Conservation (phyloP, 2,113 vertebrate genomes). For the Mesoclemmys tuberculata region DNA sequence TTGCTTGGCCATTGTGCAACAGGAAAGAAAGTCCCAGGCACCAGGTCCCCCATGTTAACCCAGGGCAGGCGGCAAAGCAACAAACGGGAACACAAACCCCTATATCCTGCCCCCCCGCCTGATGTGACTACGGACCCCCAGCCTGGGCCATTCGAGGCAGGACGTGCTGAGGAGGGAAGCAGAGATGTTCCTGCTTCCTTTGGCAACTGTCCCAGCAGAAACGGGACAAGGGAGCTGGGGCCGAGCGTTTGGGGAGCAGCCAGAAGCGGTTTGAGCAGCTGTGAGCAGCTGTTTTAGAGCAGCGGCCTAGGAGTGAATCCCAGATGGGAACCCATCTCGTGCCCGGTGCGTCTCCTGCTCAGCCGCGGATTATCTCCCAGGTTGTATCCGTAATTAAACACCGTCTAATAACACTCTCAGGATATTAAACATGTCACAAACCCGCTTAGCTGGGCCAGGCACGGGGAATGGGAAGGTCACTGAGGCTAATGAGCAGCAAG, state of each 20-base stretch:
- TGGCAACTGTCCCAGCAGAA: neutral
- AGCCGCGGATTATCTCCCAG: constrained; percentile 66
- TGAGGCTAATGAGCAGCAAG: neutral
- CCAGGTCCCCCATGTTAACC: no score
- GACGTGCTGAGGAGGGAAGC: no score
- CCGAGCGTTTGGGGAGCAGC: no score
- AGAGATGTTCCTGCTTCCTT: neutral
- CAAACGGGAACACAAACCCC: neutral
- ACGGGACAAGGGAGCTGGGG: neutral
- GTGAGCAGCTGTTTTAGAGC: neutral
- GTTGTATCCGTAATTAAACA: constrained; percentile 67
- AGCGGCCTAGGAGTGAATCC: accelerated
- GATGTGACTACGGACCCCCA: no score
- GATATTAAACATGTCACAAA: constrained; percentile 74
- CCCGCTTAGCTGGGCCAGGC: constrained; percentile 53
- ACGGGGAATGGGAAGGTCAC: constrained; percentile 58
- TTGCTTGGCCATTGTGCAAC: neutral
- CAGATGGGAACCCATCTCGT: accelerated
- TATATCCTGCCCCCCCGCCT: neutral
- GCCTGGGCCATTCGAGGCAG: neutral
- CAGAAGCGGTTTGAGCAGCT: no score
- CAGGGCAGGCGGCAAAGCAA: neutral
- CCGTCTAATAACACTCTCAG: constrained; percentile 68
- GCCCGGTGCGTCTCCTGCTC: accelerated
- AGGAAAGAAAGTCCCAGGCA: neutral